Evolutionary conservation across 2,888 invertebrate species (phyloP).

Genomic region (Encarsia formosa): DNA sequence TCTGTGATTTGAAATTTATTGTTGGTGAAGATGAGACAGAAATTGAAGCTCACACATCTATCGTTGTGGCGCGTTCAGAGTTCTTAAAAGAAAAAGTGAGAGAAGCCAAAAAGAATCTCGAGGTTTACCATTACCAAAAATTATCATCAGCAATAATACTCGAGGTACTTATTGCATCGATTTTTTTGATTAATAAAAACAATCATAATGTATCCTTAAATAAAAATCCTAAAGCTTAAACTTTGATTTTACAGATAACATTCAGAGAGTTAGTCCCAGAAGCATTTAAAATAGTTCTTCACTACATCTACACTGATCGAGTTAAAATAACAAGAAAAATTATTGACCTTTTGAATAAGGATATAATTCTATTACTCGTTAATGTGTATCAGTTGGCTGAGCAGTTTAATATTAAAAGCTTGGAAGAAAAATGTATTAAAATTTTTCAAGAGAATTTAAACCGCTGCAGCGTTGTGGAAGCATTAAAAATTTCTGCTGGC

Average conservation of each 20-base stretch:
- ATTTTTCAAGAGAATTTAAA: slow-evolving; percentile 86
- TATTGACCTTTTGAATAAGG: slow-evolving; percentile 65
- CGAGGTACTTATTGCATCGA: slow-evolving; percentile 39
- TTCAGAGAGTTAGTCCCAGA: slow-evolving; percentile 81
- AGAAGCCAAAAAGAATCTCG: slow-evolving; percentile 61
- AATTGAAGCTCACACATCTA: slow-evolving; percentile 80
- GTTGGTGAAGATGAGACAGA: slow-evolving; percentile 71
- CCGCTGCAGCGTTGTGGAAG: slow-evolving; percentile 80
- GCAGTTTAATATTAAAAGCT: slow-evolving; percentile 77
- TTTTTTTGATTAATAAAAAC: neutral
- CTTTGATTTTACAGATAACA: slow-evolving; percentile 51
- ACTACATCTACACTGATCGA: slow-evolving; percentile 91
- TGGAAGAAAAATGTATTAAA: slow-evolving; percentile 85
- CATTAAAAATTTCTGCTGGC: slow-evolving; percentile 76
- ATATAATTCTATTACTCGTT: slow-evolving; percentile 85
- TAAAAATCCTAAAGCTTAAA: no score
- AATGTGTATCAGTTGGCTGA: slow-evolving; percentile 87
- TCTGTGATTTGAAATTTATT: slow-evolving; percentile 85
- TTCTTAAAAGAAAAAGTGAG: slow-evolving; percentile 68
- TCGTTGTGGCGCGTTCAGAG: slow-evolving; percentile 84
- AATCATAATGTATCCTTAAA: no score
- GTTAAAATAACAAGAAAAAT: slow-evolving; percentile 83
- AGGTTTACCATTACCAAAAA: slow-evolving; percentile 58
- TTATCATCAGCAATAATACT: slow-evolving; percentile 50
- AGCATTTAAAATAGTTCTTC: slow-evolving; percentile 88